These are phyloP conservation scores for Apantesis nais DNA, from an alignment of 2,888 invertebrate genomes.

Conservation along the genomic window DNA sequence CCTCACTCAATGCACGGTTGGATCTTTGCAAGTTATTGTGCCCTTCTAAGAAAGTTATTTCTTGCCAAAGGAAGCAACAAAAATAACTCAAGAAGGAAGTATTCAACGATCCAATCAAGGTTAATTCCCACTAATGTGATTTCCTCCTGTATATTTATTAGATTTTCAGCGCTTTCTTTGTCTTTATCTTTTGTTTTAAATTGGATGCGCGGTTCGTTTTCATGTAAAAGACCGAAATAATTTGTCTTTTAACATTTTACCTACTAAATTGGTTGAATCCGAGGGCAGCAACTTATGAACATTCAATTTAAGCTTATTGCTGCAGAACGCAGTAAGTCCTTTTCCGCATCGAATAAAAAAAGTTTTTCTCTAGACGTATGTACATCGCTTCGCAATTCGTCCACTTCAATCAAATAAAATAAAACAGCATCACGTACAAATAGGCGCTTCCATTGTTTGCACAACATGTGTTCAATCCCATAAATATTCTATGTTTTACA, in stretches of 20 bases:
- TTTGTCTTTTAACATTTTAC: background rate
- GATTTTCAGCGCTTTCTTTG: background rate
- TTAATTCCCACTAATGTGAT: background rate
- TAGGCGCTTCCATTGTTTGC: slow-evolving; percentile 34
- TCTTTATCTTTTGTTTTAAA: background rate
- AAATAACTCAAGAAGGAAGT: background rate
- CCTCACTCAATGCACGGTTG: background rate
- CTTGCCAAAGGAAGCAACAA: background rate
- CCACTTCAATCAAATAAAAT: slow-evolving; percentile 41
- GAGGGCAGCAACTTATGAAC: background rate
- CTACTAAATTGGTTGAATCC: background rate
- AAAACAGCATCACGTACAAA: slow-evolving; percentile 26
- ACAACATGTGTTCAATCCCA: slow-evolving; percentile 46
- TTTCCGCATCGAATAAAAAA: slow-evolving; percentile 17
- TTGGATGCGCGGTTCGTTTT: background rate
- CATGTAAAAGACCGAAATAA: background rate
- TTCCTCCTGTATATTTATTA: background rate
- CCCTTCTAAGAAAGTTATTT: background rate
- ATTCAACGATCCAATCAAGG: background rate
- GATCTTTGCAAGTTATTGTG: background rate
- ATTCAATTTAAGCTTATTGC: background rate
- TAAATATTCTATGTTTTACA: slow-evolving; percentile 50
- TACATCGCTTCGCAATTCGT: slow-evolving; percentile 3
- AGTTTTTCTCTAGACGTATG: slow-evolving; percentile 33
- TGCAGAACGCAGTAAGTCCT: background rate